Base-by-base conservation (phyloP, 2,888 invertebrate species). In the Synergus laeviventris region DNA sequence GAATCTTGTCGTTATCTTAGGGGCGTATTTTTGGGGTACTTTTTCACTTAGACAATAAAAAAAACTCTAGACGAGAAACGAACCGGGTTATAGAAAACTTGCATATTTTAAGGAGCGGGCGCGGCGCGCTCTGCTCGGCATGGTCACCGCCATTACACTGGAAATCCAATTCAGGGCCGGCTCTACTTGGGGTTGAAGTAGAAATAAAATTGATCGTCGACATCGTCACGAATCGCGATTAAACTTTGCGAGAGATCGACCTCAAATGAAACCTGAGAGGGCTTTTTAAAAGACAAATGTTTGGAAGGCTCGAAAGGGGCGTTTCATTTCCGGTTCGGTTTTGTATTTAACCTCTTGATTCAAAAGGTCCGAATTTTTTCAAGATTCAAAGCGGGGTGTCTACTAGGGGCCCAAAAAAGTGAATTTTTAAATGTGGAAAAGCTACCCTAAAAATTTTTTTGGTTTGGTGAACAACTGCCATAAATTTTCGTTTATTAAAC, bases 131-230 rank as follows among this genome's bases (percentile, higher is more conserved):
- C 86, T 84, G 86, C 86, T 86, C 86, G 85, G 86, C 88, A 89
- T 88, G 87, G 88, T 88, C 88, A 89, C 86, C 88, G 88, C 89
- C 89, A 88, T 88, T 88, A 87, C 82, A 87, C 88, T 87, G 84
- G 84, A 70, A 70, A 70, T n/a, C 81, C 86, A 84, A 81, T 76
- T 81, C 89, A 88, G 87, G 84, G 82, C 76, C 86, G 89, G 84
- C 83, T 31, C 36, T 31, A 70, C 31, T 31, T 80, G 79, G 79
- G 79, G 74, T 61, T 66, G 61, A 73, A 66, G 66, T 24, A 16
- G 45, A 45, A 45, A 54, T 54, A 18, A 66, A 66, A 66, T 45
- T 66, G 66, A 66, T 66, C 66, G 66, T 66, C 42, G 2, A 45
- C 45, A 49, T 49, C n/a, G 49, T 9, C 54, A 54, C 18, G 54